Evolutionary conservation across 1,140 invertebrate species (phyloP), one percentile per base, ranked within the genome.

Genomic region (Dreissena polymorpha): DNA sequence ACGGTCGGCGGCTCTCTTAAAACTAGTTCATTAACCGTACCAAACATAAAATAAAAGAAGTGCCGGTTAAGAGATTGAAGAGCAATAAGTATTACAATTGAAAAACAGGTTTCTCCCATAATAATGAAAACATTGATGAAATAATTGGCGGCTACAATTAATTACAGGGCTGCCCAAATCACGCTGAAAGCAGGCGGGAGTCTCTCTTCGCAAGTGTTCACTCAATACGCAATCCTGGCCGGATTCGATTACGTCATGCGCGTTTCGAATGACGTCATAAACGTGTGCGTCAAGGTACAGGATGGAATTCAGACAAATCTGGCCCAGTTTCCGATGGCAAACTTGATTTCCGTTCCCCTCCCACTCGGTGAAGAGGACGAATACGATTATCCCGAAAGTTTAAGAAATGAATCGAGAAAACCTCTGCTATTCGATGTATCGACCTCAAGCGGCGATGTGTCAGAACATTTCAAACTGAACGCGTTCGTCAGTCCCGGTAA

Each of bases 251-350:
- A 55, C 25, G 77, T 79, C 0, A n/a, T 0, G n/a, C 49, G 57
- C 21, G 25, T 50, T 8, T 71, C 67, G 16, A 14, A 18, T 39
- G 23, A 70, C 16, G 60, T 29, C 60, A 27, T 79, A 27, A 68
- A 70, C 16, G 77, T 79, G 6, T 79, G 67, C 60, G 77, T 79
- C 10, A 79, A 79, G 21, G 51, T 71, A 16, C 77, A 79, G 49
- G 77, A 79, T 50, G 74, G 74, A 0, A 23, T 77, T 2, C 74
- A 77, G 25, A 68, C 74, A 10, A 29, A 67, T 23, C 18, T 77
- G 3, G 74, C 65, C 8, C 64, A 67, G 25, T 77, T 77, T 23
- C 74, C 74, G 18, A n/a, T n/a, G 1, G 64, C 49, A 16, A 77
- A 77, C 25, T 50, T 77, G 5, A 64, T 77, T 13, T 27, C 16